Evolutionary conservation across 1,140 invertebrate genomes (phyloP).

Genomic region (Pachypeltis micranthus): DNA sequence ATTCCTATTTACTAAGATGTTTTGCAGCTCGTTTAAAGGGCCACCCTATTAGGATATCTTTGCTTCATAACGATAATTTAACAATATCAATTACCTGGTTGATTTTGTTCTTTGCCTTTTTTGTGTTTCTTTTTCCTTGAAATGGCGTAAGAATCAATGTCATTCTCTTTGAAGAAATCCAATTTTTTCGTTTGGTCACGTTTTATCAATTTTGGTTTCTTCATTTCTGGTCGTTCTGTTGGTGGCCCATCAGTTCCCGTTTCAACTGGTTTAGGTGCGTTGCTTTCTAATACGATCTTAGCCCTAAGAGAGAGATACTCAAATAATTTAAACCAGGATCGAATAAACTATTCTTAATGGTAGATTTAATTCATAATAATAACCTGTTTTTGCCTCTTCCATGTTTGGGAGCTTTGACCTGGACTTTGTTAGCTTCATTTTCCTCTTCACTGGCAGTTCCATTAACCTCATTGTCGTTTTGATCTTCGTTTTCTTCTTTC

Average conservation of each 20-base stretch:
- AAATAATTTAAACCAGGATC: not conserved
- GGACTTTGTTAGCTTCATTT: not conserved
- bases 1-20: no score
- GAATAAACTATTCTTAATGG: not conserved
- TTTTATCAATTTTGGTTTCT: not conserved
- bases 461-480: not conserved
- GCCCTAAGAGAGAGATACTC: not conserved
- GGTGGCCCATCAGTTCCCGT: not conserved
- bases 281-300: no score
- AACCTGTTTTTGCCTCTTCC: slow-evolving; percentile 4
- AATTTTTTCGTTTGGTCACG: not conserved
- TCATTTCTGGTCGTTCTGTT: not conserved
- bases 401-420: slow-evolving; percentile 3
- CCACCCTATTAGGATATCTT: no score
- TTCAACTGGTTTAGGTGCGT: no score
- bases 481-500: slow-evolving; percentile 14
- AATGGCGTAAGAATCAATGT: not conserved
- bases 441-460: not conserved
- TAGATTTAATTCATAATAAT: not conserved
- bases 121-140: not conserved
- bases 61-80: no score
- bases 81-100: no score
- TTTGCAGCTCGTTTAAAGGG: no score
- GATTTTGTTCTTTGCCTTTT: not conserved
- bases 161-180: not conserved